Percentiles rank a stretch among this genome's conserved stretches.
These are phyloP conservation scores for Mamestra configurata DNA, from an alignment of 1,140 invertebrate genomes.

Conservation along the genomic window DNA sequence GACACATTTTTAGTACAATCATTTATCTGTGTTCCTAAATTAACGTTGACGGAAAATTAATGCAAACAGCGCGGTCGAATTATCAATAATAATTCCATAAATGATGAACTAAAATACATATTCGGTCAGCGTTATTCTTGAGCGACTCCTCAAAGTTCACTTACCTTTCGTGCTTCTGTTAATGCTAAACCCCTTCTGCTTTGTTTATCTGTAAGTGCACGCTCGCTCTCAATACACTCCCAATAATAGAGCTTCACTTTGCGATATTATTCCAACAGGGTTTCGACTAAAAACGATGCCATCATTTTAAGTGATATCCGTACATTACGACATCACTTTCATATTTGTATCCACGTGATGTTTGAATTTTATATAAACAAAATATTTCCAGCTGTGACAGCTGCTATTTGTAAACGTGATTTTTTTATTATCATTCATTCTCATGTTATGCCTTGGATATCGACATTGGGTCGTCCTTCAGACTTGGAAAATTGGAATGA, in stretches of 20 bases:
- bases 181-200: constrained; percentile 52
- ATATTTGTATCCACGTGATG: constrained; percentile 30
- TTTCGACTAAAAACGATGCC: constrained; percentile 37
- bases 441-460: background rate
- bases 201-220: constrained; percentile 60
- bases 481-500: background rate
- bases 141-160: constrained; percentile 49
- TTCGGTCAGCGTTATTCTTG: constrained; percentile 42
- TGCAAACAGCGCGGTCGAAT: background rate
- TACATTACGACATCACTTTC: constrained; percentile 40
- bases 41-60: constrained; percentile 7
- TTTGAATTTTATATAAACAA: constrained; percentile 33
- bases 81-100: background rate
- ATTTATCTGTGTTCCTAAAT: background rate
- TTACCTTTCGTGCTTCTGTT: constrained; percentile 51
- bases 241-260: constrained; percentile 58
- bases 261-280: constrained; percentile 51
- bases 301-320: constrained; percentile 11
- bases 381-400: constrained; percentile 40
- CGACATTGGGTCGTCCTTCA: constrained; percentile 6
- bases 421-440: constrained; percentile 22
- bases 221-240: constrained; percentile 61
- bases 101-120: constrained; percentile 9
- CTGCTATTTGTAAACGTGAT: constrained; percentile 42
- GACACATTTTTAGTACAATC: background rate